phyloP scores from a whole-genome alignment of 2,113 vertebrate species.

The Struthio camelus region DNA sequence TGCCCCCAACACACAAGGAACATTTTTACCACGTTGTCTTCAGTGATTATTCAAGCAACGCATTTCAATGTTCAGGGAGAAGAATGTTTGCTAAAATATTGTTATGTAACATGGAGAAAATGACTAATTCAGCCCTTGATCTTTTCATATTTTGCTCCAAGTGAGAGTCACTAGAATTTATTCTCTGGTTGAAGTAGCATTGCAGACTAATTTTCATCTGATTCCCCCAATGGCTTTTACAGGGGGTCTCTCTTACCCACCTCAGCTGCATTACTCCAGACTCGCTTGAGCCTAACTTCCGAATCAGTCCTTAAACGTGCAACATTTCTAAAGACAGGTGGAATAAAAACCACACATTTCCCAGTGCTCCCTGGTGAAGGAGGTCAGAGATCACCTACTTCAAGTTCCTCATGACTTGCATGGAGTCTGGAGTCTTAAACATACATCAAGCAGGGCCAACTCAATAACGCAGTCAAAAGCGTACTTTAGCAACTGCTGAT shows the following conservation, averaged over 20 bases:
- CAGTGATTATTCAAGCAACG: slow-evolving; percentile 59
- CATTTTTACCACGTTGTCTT: slow-evolving; percentile 62
- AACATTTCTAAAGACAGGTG: slow-evolving; percentile 45
- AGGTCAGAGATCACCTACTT: slow-evolving; percentile 32
- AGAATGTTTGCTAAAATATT: slow-evolving; percentile 63
- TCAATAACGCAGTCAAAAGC: not conserved
- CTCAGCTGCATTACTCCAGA: slow-evolving; percentile 2
- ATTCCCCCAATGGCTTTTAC: slow-evolving; percentile 12
- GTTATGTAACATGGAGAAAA: slow-evolving; percentile 64
- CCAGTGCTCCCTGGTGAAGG: not conserved
- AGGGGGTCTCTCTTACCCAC: not conserved
- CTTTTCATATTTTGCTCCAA: slow-evolving; percentile 33
- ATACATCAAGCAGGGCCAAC: not conserved
- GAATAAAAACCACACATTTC: not conserved
- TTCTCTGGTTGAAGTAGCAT: not conserved
- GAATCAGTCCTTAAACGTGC: slow-evolving; percentile 27
- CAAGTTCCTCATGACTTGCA: not conserved
- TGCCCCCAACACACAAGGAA: slow-evolving; percentile 64
- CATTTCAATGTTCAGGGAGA: slow-evolving; percentile 61
- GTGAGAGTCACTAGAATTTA: slow-evolving; percentile 39
- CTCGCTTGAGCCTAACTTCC: not conserved
- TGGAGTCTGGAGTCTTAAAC: not conserved
- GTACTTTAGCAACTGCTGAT: not conserved
- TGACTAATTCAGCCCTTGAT: slow-evolving; percentile 57
- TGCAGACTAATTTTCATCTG: not conserved